Percentiles rank a stretch among this genome's conserved stretches.
phyloP scores from a whole-genome alignment of 2,888 invertebrate species.

The Spisula solida region DNA sequence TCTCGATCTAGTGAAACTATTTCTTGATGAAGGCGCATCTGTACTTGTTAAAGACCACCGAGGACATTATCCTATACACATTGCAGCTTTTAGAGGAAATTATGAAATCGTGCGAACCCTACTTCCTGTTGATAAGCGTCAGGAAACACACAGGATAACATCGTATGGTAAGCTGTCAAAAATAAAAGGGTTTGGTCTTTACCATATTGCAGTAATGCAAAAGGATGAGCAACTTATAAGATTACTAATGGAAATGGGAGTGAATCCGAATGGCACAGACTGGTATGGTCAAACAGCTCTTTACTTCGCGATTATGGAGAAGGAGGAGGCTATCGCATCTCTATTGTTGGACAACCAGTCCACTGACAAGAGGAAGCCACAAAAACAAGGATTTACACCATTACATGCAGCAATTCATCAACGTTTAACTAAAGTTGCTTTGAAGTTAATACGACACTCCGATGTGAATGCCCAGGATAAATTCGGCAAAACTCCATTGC shows the following conservation, averaged over 20 bases:
- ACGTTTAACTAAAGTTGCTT: neutral
- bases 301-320: conserved; percentile 35
- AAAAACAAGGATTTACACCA: conserved; percentile 56
- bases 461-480: conserved; percentile 51
- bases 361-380: conserved; percentile 31
- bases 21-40: conserved; percentile 42
- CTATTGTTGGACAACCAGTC: neutral
- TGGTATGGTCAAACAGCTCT: conserved; percentile 53
- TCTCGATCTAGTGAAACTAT: neutral
- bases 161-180: conserved; percentile 51
- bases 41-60: conserved; percentile 49
- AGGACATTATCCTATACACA: conserved; percentile 59
- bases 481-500: conserved; percentile 50
- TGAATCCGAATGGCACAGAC: conserved; percentile 50
- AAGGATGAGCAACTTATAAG: conserved; percentile 35
- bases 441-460: neutral
- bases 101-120: conserved; percentile 34
- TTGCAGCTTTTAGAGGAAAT: conserved; percentile 52
- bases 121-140: conserved; percentile 29
- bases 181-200: conserved; percentile 58
- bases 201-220: conserved; percentile 59
- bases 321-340: neutral
- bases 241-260: conserved; percentile 10
- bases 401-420: conserved; percentile 42
- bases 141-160: conserved; percentile 36